Conservation (phyloP, 2,113 vertebrate genomes). For the Odontesthes bonariensis region DNA sequence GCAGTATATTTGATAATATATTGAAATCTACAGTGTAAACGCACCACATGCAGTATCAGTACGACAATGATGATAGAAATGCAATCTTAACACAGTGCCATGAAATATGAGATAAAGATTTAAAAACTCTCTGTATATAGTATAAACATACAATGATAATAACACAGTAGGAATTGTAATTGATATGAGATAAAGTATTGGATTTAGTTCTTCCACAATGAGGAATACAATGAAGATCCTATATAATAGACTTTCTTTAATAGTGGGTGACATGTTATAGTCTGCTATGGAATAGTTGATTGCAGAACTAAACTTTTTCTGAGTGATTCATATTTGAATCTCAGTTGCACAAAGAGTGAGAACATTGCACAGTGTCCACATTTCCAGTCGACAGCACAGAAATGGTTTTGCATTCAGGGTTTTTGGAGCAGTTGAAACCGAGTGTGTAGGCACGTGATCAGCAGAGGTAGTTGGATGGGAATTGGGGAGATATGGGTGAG, state of each 20-base stretch:
- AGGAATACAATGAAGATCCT: too few species aligned
- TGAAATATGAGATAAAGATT: too few species aligned
- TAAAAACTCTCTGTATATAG: too few species aligned
- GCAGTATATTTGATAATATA: neutral
- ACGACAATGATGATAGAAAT: neutral
- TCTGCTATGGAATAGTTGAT: neutral
- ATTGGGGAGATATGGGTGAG: slow-evolving; percentile 19
- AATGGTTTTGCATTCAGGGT: slow-evolving; percentile 4
- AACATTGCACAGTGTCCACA: slow-evolving; percentile 17
- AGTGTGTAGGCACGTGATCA: slow-evolving; percentile 86
- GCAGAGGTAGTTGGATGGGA: slow-evolving; percentile 33
- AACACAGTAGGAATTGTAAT: too few species aligned
- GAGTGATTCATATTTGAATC: neutral
- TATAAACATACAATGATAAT: too few species aligned
- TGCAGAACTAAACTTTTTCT: slow-evolving; percentile 14
- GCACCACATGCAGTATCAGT: neutral
- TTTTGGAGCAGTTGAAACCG: slow-evolving; percentile 48
- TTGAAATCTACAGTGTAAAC: neutral
- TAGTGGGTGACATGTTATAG: neutral
- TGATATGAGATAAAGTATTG: too few species aligned
- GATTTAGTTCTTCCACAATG: too few species aligned
- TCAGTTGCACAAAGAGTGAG: slow-evolving; percentile 12
- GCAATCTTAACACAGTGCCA: too few species aligned
- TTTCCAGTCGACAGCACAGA: slow-evolving; percentile 24
- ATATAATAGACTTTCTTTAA: too few species aligned